Base-by-base conservation (phyloP, 2,888 invertebrate species). In the Drosophila mulleri region DNA sequence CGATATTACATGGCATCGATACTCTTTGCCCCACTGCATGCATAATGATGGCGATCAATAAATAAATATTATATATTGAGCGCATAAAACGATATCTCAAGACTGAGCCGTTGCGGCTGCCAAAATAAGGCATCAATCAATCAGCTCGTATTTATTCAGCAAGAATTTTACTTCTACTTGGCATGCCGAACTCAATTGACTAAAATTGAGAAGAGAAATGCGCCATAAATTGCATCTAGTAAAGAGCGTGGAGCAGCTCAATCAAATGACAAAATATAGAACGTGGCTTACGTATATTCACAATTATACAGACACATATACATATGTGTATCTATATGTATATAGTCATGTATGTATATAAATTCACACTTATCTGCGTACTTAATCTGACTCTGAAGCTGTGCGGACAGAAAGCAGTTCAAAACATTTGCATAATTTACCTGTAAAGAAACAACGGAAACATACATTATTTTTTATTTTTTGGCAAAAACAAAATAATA, bases 361-460 rank as follows among this genome's bases (percentile, higher is more conserved):
- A 37, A 16, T 23, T 44, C n/a, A 39, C 41, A 67, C 59, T 56
- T 86, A 83, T 82, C 86, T 67, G 45, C 50, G 58, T 58, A 60
- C 63, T 67, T 62, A 47, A 81, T 80, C 81, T 60, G 57, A 53
- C 47, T 45, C 26, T 39, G 48, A 11, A 16, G 45, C 53, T 53
- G 32, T 44, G 56, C n/a, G 6, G 29, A 67, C 39, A 65, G 68
- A 72, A 67, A 20, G 20, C 70, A 70, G 67, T 58, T 75, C 50
- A 67, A 53, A 60, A 60, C 53, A 84, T 80, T 86, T 75, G 82
- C 76, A 86, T 79, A 81, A 83, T 67, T 82, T 89, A 87, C 86
- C 86, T 90, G 89, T 32, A 88, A 86, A 60, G 76, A 82, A 67
- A 73, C 41, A 58, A 67, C 45, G 69, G 61, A 73, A 57, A 88